A percentile compares a stretch with the other conserved stretches of the same genome.
phyloP scores from a whole-genome alignment of 2,797 vertebrate genomes.

The Scomberomorus guttatus region DNA sequence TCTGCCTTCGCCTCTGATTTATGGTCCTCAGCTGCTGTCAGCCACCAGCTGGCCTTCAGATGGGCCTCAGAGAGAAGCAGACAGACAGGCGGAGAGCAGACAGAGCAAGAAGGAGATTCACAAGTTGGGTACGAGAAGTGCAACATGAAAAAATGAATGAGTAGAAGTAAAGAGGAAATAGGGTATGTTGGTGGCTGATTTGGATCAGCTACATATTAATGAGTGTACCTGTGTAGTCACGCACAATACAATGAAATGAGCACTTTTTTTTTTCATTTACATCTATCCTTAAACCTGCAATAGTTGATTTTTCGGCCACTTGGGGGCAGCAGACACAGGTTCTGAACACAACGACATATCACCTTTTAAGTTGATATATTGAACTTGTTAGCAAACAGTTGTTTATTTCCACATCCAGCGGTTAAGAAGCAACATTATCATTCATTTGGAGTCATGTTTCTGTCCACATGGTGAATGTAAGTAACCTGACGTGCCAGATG shows the following conservation, averaged over 20 bases:
- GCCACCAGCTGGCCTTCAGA: conserved; percentile 89
- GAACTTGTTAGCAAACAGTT: too few species aligned
- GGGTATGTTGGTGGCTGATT: background rate
- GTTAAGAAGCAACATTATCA: too few species aligned
- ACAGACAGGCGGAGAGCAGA: conserved; percentile 20
- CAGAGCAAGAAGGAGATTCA: conserved; percentile 39
- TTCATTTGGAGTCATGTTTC: too few species aligned
- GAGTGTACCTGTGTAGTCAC: background rate
- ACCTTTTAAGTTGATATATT: too few species aligned
- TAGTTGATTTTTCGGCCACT: too few species aligned
- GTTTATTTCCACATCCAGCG: too few species aligned
- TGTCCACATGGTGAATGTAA: too few species aligned
- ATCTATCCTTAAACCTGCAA: too few species aligned
- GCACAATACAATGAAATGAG: background rate
- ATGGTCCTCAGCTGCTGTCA: conserved; percentile 92
- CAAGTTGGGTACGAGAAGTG: conserved; percentile 22
- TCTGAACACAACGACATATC: too few species aligned
- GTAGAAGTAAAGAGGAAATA: background rate
- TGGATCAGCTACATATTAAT: background rate
- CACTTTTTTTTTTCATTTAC: too few species aligned
- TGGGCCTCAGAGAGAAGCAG: conserved; percentile 61
- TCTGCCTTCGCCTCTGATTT: conserved; percentile 90
- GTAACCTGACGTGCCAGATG: too few species aligned
- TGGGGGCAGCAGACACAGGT: too few species aligned
- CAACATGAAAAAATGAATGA: background rate